Evolutionary conservation across 2,888 invertebrate species (phyloP), one percentile per base, ranked within the genome.

Genomic region (Archips crataeganus): DNA sequence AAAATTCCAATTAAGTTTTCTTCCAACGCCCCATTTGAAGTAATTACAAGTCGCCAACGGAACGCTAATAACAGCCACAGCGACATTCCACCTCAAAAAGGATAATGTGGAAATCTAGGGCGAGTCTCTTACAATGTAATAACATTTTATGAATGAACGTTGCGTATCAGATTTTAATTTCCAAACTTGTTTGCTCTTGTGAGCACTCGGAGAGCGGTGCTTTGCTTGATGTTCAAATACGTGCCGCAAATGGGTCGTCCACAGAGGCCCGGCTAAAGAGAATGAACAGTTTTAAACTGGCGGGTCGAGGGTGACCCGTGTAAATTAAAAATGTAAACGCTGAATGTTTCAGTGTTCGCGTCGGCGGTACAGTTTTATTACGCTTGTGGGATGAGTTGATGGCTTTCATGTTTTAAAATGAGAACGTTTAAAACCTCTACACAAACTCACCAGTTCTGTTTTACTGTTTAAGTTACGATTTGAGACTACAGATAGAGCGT

Each of bases 221-320:
- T 5, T 49, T n/a, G 49, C 49, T 54, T 15, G 54, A 23, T 54
- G 23, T 54, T 23, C 8, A 54, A 54, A 54, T 9, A 15, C 39
- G 54, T 2, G 54, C 9, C 23, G 54, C 8, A 23, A 51, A 51
- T 51, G 23, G 54, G 54, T 54, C 23, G 54, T 15, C 57, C 32
- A 9, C 10, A 10, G 57, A 57, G 57, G 32, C 32, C 32, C 1
- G 32, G 57, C 23, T 39, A 10, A 54, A 51, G 51, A 32, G 3
- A 67, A 51, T 61, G 54, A 54, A 59, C 42, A 70, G 57, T 64
- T 57, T 64, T 34, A 57, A 63, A 64, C 45, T 23, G 34, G 15
- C 57, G 54, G 71, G 71, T 49, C 23, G 32, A 54, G 47, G 47
- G 71, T 60, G 65, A 71, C 65, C 49, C 49, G n/a, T 10, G 23